Conservation (phyloP, 2,113 vertebrate species). For the Bambusicola thoracicus region DNA sequence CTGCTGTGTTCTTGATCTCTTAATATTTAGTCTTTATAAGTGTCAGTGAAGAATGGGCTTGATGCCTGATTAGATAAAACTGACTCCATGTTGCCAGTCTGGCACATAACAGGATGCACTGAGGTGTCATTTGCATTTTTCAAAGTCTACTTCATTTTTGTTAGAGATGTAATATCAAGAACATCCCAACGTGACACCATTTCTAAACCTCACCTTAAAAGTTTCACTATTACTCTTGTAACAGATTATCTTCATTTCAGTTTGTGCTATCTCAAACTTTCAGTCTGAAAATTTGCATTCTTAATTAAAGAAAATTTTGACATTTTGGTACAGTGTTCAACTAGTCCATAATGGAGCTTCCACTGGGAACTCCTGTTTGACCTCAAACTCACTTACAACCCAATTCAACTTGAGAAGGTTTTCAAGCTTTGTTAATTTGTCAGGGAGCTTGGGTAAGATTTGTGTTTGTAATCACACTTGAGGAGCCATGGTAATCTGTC, state of each 20-base stretch:
- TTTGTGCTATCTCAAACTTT: background rate
- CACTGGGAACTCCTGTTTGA: background rate
- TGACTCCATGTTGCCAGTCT: background rate
- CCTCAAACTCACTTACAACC: background rate
- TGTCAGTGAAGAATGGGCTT: background rate
- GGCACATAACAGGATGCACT: background rate
- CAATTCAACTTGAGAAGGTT: background rate
- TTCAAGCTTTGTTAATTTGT: background rate
- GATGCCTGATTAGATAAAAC: background rate
- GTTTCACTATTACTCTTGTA: background rate
- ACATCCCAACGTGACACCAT: background rate
- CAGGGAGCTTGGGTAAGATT: background rate
- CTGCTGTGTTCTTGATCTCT: background rate
- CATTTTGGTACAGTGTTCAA: accelerated
- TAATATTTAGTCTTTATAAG: background rate
- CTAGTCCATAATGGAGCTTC: background rate
- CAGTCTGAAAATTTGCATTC: background rate
- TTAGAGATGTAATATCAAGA: background rate
- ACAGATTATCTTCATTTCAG: background rate
- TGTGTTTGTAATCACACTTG: conserved; percentile 3
- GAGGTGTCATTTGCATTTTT: conserved; percentile 14
- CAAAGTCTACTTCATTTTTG: background rate
- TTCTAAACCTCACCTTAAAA: background rate
- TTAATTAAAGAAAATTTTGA: background rate
- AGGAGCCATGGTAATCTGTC: background rate